These are phyloP conservation scores for Bufotes viridis DNA, from an alignment of 2,797 vertebrate species.

Conservation along the genomic window DNA sequence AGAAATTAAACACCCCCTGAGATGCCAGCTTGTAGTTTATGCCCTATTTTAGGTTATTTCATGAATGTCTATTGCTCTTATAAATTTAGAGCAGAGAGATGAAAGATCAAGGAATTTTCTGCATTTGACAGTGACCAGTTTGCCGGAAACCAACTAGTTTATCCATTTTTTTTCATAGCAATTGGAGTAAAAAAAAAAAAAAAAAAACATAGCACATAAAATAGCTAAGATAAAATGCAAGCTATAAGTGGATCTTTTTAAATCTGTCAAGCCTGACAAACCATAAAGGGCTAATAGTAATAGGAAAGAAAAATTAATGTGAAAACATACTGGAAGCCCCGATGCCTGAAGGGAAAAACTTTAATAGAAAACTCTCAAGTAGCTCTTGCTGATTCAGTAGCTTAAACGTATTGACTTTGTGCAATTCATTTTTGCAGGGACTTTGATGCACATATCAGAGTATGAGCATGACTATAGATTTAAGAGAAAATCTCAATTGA, in stretches of 20 bases:
- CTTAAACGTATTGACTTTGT: slow-evolving; percentile 54
- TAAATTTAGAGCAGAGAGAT: background rate
- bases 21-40: too few species aligned
- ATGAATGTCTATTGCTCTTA: background rate
- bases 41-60: too few species aligned
- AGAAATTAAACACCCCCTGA: too few species aligned
- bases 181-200: slow-evolving; percentile 21
- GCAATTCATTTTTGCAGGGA: slow-evolving; percentile 48
- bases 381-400: slow-evolving; percentile 54
- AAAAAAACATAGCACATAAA: slow-evolving; percentile 50
- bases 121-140: slow-evolving; percentile 22
- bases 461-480: slow-evolving; percentile 33
- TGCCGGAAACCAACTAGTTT: slow-evolving; percentile 15
- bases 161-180: slow-evolving; percentile 11
- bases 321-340: slow-evolving; percentile 41
- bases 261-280: slow-evolving; percentile 44
- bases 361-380: slow-evolving; percentile 47
- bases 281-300: slow-evolving; percentile 54
- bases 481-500: slow-evolving; percentile 37
- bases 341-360: slow-evolving; percentile 55
- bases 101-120: background rate
- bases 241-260: slow-evolving; percentile 54
- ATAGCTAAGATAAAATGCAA: slow-evolving; percentile 43
- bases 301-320: slow-evolving; percentile 60
- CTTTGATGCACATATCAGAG: slow-evolving; percentile 50